Percentiles rank a stretch among this genome's conserved stretches.
These are phyloP conservation scores for Pampusana beccarii DNA, from an alignment of 2,113 vertebrate genomes.

Conservation along the genomic window DNA sequence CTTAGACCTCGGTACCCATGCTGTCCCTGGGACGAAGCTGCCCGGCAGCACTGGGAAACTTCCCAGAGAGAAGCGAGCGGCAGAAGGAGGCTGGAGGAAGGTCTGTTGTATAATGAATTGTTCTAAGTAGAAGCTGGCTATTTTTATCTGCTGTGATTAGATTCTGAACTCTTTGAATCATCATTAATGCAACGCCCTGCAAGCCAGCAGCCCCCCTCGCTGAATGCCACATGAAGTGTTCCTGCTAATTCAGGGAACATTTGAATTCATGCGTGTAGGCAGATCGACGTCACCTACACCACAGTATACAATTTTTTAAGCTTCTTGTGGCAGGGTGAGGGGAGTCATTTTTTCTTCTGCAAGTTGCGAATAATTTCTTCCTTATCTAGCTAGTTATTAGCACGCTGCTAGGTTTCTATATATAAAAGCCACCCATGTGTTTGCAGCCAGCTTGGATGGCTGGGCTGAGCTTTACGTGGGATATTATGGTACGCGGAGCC, in stretches of 20 bases:
- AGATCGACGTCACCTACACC: constrained; percentile 49
- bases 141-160: constrained; percentile 60
- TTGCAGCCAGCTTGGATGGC: not conserved
- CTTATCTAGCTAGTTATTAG: not conserved
- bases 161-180: constrained; percentile 69
- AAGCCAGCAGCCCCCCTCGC: constrained; percentile 5
- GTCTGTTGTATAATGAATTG: constrained; percentile 51
- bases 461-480: not conserved
- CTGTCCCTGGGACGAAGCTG: not conserved
- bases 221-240: constrained; percentile 28
- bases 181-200: constrained; percentile 52
- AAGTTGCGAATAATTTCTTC: not conserved
- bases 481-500: not conserved
- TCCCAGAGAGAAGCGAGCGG: not conserved
- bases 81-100: not conserved
- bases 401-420: not conserved
- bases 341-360: constrained; percentile 7
- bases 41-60: not conserved
- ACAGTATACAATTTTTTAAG: not conserved
- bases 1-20: fast-evolving
- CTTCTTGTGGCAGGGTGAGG: not conserved
- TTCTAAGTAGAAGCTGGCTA: constrained; percentile 38
- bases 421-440: constrained; percentile 20
- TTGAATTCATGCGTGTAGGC: constrained; percentile 52
- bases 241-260: constrained; percentile 53